phyloP scores from a whole-genome alignment of 2,113 vertebrate genomes.

The Melanerpes aurifrons region DNA sequence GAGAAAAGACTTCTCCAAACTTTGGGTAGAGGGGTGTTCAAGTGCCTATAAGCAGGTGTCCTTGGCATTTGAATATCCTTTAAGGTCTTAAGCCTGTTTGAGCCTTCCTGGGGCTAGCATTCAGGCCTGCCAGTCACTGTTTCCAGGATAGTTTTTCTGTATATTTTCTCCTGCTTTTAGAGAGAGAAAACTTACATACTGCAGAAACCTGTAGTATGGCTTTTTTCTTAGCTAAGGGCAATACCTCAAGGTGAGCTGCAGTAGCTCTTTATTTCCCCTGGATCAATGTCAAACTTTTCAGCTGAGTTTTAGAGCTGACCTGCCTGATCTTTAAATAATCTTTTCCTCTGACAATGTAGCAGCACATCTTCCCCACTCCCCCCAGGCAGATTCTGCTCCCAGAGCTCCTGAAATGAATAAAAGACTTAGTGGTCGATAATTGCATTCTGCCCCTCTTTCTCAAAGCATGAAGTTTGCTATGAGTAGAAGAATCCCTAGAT shows the following conservation, averaged over 20 bases:
- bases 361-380: not conserved
- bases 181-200: not conserved
- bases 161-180: not conserved
- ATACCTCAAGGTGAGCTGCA: not conserved
- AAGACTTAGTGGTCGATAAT: not conserved
- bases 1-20: not conserved
- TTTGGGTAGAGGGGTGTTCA: not conserved
- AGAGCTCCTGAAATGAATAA: not conserved
- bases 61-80: not conserved
- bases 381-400: not conserved
- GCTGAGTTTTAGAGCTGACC: not conserved
- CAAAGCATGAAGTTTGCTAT: not conserved
- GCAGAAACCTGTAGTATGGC: not conserved
- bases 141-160: not conserved
- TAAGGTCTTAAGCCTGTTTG: not conserved
- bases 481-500: not conserved
- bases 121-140: not conserved
- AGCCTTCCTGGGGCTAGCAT: not conserved
- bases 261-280: not conserved
- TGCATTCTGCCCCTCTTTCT: not conserved
- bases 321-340: not conserved
- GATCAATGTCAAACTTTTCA: not conserved
- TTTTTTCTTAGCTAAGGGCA: not conserved
- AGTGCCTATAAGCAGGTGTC: not conserved
- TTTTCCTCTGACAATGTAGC: not conserved